Conservation (phyloP, 1,140 invertebrate species). For the Tyrophagus putrescentiae region DNA sequence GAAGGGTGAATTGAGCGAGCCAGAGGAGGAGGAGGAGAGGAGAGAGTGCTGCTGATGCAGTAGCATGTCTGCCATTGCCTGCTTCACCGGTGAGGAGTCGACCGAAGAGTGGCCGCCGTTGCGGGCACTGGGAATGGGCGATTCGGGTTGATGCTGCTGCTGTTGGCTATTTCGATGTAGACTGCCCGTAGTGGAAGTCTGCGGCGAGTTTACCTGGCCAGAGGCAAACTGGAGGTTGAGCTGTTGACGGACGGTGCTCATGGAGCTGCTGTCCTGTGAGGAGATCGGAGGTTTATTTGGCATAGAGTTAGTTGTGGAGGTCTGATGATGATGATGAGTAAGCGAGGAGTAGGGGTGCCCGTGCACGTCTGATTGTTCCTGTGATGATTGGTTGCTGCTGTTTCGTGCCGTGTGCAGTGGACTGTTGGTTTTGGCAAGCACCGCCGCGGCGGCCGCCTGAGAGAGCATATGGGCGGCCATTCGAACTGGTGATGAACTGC, state of each 20-base stretch:
- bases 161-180: background rate
- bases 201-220: background rate
- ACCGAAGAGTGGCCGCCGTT: background rate
- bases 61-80: background rate
- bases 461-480: background rate
- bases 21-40: background rate
- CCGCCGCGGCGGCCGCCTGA: background rate
- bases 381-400: background rate
- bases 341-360: too few relatives aligned
- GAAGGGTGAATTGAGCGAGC: slow-evolving; percentile 3
- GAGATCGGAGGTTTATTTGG: background rate
- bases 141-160: background rate
- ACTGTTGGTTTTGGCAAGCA: slow-evolving; percentile 12
- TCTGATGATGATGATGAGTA: background rate
- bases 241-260: background rate
- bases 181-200: background rate
- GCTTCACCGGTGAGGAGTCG: background rate
- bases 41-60: background rate
- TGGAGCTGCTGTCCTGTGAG: background rate
- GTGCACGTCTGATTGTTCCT: background rate
- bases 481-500: slow-evolving; percentile 5
- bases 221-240: background rate
- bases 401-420: slow-evolving; percentile 4
- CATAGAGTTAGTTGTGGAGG: background rate
- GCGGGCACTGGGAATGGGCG: slow-evolving; percentile 5